A percentile compares a stretch with the other conserved stretches of the same genome.
These are phyloP conservation scores for Drosophila ananassae DNA, from an alignment of 1,140 invertebrate genomes.

Conservation along the genomic window DNA sequence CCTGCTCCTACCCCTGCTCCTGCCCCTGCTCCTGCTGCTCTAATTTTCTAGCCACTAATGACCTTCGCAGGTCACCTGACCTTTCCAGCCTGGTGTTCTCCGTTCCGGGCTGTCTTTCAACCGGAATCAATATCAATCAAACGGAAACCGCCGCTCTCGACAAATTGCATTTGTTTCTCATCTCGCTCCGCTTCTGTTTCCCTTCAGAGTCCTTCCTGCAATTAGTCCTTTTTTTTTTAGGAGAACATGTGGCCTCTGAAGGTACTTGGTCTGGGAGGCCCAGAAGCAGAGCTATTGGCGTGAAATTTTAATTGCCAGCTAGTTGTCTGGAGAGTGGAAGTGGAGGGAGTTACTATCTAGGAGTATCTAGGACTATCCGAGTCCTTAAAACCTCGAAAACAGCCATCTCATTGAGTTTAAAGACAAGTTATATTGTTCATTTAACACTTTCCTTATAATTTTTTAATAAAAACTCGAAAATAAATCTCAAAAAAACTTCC, in stretches of 20 bases:
- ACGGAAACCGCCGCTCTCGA: slow-evolving; percentile 73
- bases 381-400: too few relatives aligned
- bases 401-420: too few relatives aligned
- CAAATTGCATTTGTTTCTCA: slow-evolving; percentile 63
- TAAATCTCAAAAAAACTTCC: too few relatives aligned
- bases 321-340: slow-evolving; percentile 6
- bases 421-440: too few relatives aligned
- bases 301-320: slow-evolving; percentile 77
- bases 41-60: slow-evolving; percentile 73
- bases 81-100: slow-evolving; percentile 10
- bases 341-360: background rate
- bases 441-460: too few relatives aligned
- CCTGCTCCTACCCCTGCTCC: slow-evolving; percentile 7
- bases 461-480: too few relatives aligned
- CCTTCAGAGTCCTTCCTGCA: slow-evolving; percentile 29
- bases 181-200: slow-evolving; percentile 12
- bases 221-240: slow-evolving; percentile 50
- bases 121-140: slow-evolving; percentile 80
- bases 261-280: background rate
- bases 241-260: slow-evolving; percentile 59
- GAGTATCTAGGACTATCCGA: too few relatives aligned
- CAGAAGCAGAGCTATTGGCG: slow-evolving; percentile 64
- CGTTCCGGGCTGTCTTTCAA: background rate
- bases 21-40: slow-evolving; percentile 51
- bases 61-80: slow-evolving; percentile 51